Evolutionary conservation across 2,888 invertebrate genomes (phyloP), one percentile per base, ranked within the genome.

Genomic region (Rhyacophila evoluta): DNA sequence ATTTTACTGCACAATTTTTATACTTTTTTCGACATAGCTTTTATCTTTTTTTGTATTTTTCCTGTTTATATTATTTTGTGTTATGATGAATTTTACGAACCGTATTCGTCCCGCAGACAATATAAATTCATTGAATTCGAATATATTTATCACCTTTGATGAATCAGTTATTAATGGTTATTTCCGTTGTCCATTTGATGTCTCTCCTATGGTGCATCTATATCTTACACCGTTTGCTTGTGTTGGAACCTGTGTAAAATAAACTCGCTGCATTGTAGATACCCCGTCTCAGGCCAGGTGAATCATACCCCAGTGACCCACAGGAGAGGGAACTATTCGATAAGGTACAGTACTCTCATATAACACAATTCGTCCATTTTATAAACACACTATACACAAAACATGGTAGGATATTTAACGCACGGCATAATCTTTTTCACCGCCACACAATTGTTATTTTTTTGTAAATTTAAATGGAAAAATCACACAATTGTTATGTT

Each of bases 251-350:
- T 41, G 71, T 78, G 71, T 78, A 78, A 81, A 81, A 73, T 78
- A 71, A 81, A 77, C 78, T 82, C 75, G 77, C 79, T 76, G 82
- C 72, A 55, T 76, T 82, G 33, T 83, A 89, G 89, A 89, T 89
- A 78, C 89, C 89, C 0, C 86, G 89, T n/a, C 82, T 89, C 1
- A 86, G 87, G 0, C 85, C 85, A 0, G 88, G 87, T 3, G 89
- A 90, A 28, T 88, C 89, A 78, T 88, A 88, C 71, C 89, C 92
- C 11, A 90, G 87, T 81, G 93, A 93, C 82, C 88, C 90, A 0
- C 92, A 92, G 82, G 92, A 92, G 83, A 89, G 88, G 84, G 88
- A 92, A 83, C 87, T 88, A 82, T 93, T 93, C 85, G 92, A 93
- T 84, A 91, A 93, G 92, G 93, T 93, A 89, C 87, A 85, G 83